These are phyloP conservation scores for Alethe diademata DNA, from an alignment of 2,113 vertebrate species.

Conservation along the genomic window DNA sequence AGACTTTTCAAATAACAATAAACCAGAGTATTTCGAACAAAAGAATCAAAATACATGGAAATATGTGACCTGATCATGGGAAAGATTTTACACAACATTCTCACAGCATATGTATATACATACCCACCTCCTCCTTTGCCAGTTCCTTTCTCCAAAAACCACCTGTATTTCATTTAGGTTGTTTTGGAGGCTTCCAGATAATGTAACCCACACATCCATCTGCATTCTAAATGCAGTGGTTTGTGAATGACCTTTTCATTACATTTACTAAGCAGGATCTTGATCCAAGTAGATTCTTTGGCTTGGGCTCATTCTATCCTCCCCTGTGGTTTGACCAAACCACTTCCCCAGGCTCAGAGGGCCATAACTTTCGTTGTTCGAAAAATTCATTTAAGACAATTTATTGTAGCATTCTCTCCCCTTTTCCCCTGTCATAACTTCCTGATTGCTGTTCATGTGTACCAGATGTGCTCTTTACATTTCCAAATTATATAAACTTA, in stretches of 20 bases:
- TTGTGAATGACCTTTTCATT: background rate
- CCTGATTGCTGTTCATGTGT: conserved; percentile 39
- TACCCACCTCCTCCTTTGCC: background rate
- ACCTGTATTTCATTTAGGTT: conserved; percentile 33
- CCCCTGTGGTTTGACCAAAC: conserved; percentile 46
- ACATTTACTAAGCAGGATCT: conserved; percentile 8
- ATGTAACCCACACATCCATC: background rate
- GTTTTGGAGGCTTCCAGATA: conserved; percentile 25
- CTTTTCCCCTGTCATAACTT: background rate
- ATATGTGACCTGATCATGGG: background rate
- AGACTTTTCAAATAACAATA: conserved; percentile 11
- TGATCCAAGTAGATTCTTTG: conserved; percentile 21
- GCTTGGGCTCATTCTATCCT: background rate
- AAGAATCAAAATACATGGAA: conserved; percentile 15
- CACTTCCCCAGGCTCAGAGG: conserved; percentile 25
- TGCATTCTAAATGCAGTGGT: conserved; percentile 3
- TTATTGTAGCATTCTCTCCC: background rate
- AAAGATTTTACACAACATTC: conserved; percentile 18
- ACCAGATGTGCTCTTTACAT: conserved; percentile 51
- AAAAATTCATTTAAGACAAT: conserved; percentile 49
- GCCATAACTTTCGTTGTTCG: conserved; percentile 6
- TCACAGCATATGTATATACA: background rate
- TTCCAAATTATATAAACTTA: background rate
- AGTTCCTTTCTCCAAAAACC: conserved; percentile 1
- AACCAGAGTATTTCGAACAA: background rate